Base-by-base conservation (phyloP, 2,888 invertebrate species). In the Clivina fossor region DNA sequence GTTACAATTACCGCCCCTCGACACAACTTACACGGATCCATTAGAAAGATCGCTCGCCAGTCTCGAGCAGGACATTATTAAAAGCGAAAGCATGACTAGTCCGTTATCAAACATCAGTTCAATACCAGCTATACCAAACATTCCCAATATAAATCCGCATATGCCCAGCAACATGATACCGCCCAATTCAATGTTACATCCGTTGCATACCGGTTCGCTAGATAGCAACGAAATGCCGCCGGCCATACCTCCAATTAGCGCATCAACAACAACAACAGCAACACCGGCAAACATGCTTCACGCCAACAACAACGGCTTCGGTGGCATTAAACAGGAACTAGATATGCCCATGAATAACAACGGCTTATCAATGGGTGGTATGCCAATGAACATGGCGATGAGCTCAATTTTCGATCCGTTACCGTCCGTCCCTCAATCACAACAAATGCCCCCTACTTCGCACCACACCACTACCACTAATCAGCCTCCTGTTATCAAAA, bases 1-100 rank as follows among this genome's bases (percentile, higher is more conserved):
- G 69, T 18, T 70, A 69, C 32, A 71, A 71, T 58, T 63, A 56
- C 51, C 71, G 71, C 63, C 69, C 70, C 4, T 66, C 64, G 67
- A 40, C 62, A 64, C 58, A 59, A 69, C 41, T 33, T 80, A 76
- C 68, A 81, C 84, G 55, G 86, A 86, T 71, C 85, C 86, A 15
- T 77, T 86, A 64, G 86, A 86, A 72, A 81, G 85, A 63, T 84
- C 85, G 49, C 75, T 86, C 65, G 86, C 86, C 41, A 85, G 82
- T 64, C 74, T 86, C 62, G 86, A 86, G 72, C 80, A 84, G 44
- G 80, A 79, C 61, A 74, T 80, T 33, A 68, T 67, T 37, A 82
- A 80, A 64, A 78, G 75, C 48, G 79, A 80, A 48, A 76, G 78
- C 58, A 81, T 81, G 56, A 67, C 74, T 67, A 77, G 78, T 47